Evolutionary conservation across 1,140 invertebrate genomes (phyloP).

Genomic region (Drosophila triauraria): DNA sequence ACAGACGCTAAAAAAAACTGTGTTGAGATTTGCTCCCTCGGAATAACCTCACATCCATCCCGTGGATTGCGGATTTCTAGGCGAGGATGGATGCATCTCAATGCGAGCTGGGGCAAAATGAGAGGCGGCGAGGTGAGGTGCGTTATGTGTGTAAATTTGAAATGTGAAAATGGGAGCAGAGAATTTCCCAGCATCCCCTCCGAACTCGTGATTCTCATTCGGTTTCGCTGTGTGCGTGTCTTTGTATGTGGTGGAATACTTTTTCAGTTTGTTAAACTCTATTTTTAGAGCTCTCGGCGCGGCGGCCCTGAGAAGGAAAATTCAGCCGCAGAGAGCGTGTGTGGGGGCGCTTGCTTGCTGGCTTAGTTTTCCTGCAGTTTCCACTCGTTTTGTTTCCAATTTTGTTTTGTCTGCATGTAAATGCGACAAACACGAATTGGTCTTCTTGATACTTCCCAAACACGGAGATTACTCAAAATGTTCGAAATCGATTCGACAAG

Average conservation of each 20-base stretch:
- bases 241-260: conserved; percentile 82
- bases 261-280: conserved; percentile 83
- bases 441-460: conserved; percentile 34
- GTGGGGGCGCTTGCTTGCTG: conserved; percentile 75
- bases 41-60: conserved; percentile 47
- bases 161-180: conserved; percentile 61
- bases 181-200: conserved; percentile 22
- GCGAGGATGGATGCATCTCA: conserved; percentile 36
- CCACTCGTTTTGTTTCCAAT: conserved; percentile 27
- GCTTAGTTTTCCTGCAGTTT: conserved; percentile 60
- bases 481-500: conserved; percentile 37
- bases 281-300: conserved; percentile 75
- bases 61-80: conserved; percentile 21
- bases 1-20: conserved; percentile 48
- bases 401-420: conserved; percentile 58
- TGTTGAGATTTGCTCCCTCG: conserved; percentile 67
- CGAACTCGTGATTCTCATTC: conserved; percentile 25
- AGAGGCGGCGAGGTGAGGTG: conserved; percentile 15
- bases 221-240: conserved; percentile 49
- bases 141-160: conserved; percentile 43
- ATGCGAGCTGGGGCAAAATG: conserved; percentile 31
- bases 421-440: conserved; percentile 67
- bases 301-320: conserved; percentile 69
- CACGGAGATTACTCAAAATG: conserved; percentile 16
- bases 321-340: conserved; percentile 38